phyloP scores from a whole-genome alignment of 2,113 vertebrate genomes.

The Engraulis encrasicolus region DNA sequence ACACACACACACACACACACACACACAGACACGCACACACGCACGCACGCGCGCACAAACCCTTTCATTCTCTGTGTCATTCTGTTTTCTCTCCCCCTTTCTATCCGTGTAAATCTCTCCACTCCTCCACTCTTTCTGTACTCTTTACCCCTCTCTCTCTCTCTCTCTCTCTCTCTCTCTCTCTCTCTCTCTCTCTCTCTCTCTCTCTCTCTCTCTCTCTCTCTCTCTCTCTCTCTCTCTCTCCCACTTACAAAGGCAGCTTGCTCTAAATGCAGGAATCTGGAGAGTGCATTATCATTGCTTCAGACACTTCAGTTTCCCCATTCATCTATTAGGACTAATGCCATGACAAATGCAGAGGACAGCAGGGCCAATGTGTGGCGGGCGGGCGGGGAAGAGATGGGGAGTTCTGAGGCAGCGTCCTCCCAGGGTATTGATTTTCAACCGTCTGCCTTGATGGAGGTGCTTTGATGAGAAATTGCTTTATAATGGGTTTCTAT shows the following conservation, averaged over 20 bases:
- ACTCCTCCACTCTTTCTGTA: background rate
- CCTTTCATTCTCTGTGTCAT: too few species aligned
- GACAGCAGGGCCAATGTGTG: background rate
- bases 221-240: background rate
- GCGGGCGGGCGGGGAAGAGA: too few species aligned
- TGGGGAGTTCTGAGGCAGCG: background rate
- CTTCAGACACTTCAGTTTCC: background rate
- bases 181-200: background rate
- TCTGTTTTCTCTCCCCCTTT: too few species aligned
- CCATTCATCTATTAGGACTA: background rate
- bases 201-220: background rate
- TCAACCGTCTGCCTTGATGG: slow-evolving; percentile 1
- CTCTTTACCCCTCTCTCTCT: background rate
- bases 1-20: too few species aligned
- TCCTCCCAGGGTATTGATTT: background rate
- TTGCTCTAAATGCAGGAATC: slow-evolving; percentile 6
- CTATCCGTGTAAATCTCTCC: too few species aligned
- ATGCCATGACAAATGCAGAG: slow-evolving; percentile 8
- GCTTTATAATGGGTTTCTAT: slow-evolving; percentile 22
- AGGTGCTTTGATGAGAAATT: slow-evolving; percentile 18
- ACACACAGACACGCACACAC: too few species aligned
- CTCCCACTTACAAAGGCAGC: too few species aligned
- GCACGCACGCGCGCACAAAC: too few species aligned
- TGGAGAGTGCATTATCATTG: background rate
- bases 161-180: background rate